Conservation (phyloP, 2,113 vertebrate species). For the Amazona guildingii region DNA sequence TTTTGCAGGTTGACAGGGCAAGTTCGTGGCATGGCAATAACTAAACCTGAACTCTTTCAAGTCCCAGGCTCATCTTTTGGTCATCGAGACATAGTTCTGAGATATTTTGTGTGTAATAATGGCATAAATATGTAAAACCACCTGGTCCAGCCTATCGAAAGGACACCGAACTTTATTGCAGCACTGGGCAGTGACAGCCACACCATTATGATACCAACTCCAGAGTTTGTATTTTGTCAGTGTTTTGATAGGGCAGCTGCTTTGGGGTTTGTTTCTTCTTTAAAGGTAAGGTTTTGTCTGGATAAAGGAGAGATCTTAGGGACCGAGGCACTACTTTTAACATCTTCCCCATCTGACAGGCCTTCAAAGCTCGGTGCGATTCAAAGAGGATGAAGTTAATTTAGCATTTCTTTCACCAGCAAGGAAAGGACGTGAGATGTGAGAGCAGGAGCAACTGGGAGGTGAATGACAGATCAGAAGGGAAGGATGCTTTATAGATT, state of each 20-base stretch:
- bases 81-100: neutral
- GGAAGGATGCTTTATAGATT: neutral
- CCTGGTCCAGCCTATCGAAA: rapidly evolving
- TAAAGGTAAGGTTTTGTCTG: neutral
- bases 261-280: neutral
- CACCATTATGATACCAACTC: neutral
- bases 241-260: neutral
- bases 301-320: neutral
- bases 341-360: neutral
- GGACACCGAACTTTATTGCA: neutral
- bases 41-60: neutral
- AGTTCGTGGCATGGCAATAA: neutral
- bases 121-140: neutral
- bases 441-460: neutral
- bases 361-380: neutral
- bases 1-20: neutral
- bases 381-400: neutral
- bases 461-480: neutral
- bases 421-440: neutral
- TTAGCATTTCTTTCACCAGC: neutral
- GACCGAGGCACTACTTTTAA: neutral
- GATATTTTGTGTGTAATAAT: neutral
- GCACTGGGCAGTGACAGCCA: neutral
- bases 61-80: rapidly evolving
- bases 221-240: neutral